Conservation (phyloP, 2,797 vertebrate genomes). For the Schizothorax lantsangensis region DNA sequence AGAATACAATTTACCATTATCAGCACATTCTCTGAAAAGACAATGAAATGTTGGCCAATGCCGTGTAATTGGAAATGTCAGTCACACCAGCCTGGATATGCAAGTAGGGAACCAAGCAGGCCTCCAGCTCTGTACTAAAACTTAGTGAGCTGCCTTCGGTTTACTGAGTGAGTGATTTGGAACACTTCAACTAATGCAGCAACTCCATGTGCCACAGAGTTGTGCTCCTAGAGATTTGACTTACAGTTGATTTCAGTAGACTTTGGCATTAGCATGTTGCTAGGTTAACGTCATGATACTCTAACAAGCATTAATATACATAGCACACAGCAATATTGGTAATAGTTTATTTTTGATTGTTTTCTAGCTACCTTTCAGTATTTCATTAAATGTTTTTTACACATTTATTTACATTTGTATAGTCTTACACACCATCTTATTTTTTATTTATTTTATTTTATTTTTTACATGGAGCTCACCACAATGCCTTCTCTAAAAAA, state of each 20-base stretch:
- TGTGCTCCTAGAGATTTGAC: not conserved
- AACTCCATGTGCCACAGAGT: not conserved
- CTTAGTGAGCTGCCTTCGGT: not conserved
- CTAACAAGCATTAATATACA: no score
- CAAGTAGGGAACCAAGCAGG: slow-evolving; percentile 21
- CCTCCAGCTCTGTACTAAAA: not conserved
- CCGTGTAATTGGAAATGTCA: slow-evolving; percentile 84
- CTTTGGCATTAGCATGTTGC: not conserved
- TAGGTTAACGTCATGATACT: not conserved
- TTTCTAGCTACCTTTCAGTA: not conserved
- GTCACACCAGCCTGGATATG: slow-evolving; percentile 71
- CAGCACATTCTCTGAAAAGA: slow-evolving; percentile 69
- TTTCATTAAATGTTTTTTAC: not conserved
- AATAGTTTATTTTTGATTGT: not conserved
- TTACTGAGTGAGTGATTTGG: not conserved
- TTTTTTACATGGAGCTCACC: not conserved
- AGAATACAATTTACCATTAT: slow-evolving; percentile 26
- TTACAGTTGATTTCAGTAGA: not conserved
- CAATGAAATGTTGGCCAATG: slow-evolving; percentile 82
- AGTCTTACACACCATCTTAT: not conserved
- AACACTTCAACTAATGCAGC: not conserved
- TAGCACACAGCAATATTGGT: not conserved
- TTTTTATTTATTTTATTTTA: not conserved
- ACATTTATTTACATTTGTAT: not conserved
- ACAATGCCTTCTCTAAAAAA: not conserved